Evolutionary conservation across 2,113 vertebrate genomes (phyloP).

Genomic region (Petaurus breviceps): DNA sequence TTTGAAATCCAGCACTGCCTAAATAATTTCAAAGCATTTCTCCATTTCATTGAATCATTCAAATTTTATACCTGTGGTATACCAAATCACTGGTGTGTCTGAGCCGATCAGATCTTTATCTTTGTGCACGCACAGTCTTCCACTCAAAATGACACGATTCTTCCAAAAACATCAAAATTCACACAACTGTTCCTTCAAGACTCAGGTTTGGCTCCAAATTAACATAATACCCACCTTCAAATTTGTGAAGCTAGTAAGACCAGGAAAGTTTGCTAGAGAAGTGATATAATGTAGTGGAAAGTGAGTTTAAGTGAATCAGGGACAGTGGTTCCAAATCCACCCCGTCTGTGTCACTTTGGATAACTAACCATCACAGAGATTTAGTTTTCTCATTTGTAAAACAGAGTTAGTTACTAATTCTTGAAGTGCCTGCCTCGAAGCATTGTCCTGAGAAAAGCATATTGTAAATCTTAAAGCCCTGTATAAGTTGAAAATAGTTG

Average conservation of each 20-base stretch:
- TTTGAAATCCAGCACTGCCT: not conserved
- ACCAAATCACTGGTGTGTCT: not conserved
- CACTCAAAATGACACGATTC: not conserved
- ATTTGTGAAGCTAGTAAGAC: not conserved
- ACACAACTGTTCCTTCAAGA: not conserved
- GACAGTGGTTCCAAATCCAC: not conserved
- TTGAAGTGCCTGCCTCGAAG: not conserved
- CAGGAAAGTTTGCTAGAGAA: not conserved
- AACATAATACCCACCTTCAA: not conserved
- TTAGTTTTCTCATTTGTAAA: not conserved
- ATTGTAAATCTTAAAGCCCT: not conserved
- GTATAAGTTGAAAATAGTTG: not conserved
- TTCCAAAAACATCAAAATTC: not conserved
- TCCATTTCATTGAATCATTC: not conserved
- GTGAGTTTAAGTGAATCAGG: not conserved
- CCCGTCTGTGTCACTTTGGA: not conserved
- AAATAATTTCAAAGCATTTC: not conserved
- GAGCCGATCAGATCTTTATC: not conserved
- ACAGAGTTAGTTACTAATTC: not conserved
- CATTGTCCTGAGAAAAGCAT: not conserved
- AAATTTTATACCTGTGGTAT: not conserved
- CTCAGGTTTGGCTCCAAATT: not conserved
- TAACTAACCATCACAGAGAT: not conserved
- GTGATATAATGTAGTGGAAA: fast-evolving
- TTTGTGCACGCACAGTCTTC: not conserved